phyloP scores from a whole-genome alignment of 2,113 vertebrate species.

The Coptodon bakossiorum region DNA sequence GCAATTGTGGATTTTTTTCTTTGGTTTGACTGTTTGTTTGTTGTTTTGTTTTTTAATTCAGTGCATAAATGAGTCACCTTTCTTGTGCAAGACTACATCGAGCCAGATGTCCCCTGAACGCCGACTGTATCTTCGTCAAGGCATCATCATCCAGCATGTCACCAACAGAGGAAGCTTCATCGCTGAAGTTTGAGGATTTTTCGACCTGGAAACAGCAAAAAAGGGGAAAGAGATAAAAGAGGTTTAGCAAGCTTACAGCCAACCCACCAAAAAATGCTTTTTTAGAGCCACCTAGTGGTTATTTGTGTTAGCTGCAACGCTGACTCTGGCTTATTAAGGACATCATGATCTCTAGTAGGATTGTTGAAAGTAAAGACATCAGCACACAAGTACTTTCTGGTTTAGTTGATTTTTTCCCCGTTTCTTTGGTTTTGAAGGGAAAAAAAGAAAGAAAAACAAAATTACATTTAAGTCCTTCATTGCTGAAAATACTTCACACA shows the following conservation, averaged over 20 bases:
- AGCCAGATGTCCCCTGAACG: slow-evolving; percentile 80
- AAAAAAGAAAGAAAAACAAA: neutral
- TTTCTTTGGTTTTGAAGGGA: neutral
- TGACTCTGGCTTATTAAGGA: neutral
- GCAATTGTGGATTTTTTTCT: neutral
- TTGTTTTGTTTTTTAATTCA: neutral
- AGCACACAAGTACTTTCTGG: neutral
- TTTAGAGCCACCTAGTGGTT: neutral
- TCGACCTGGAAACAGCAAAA: slow-evolving; percentile 46
- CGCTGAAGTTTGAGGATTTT: neutral
- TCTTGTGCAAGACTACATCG: slow-evolving; percentile 49
- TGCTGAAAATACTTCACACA: neutral
- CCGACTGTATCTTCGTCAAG: slow-evolving; percentile 75
- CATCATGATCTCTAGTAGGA: neutral
- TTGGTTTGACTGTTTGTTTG: neutral
- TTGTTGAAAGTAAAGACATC: neutral
- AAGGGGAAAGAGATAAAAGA: neutral
- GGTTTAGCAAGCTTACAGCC: neutral
- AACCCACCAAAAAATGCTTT: neutral
- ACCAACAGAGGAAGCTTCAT: neutral
- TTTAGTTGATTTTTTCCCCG: rapidly evolving
- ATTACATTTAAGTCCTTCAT: neutral
- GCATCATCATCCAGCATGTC: slow-evolving; percentile 48
- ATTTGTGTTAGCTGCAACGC: neutral
- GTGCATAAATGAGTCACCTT: slow-evolving; percentile 62